Conservation (phyloP, 1,140 invertebrate species). For the Popillia japonica region DNA sequence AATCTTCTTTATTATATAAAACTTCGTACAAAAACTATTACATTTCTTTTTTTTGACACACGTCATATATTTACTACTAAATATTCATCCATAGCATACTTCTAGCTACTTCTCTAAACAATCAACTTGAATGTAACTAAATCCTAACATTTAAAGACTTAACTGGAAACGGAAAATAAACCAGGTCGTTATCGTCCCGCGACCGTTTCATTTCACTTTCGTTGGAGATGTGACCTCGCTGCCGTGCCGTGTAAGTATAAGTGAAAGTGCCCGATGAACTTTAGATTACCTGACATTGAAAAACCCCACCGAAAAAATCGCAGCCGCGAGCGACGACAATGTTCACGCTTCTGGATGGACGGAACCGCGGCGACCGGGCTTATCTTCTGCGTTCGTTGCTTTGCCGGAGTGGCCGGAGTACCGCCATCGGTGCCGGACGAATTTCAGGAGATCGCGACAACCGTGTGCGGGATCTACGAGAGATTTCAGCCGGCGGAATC, state of each 20-base stretch:
- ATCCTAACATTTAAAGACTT: no score
- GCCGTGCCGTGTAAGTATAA: constrained; percentile 2
- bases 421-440: constrained; percentile 15
- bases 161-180: constrained; percentile 32
- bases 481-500: not conserved
- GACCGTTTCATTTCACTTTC: constrained; percentile 39
- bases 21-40: no score
- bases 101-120: no score
- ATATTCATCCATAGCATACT: no score
- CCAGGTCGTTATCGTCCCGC: constrained; percentile 1
- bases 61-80: no score
- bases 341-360: not conserved
- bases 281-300: constrained; percentile 40
- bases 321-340: not conserved
- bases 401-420: constrained; percentile 19
- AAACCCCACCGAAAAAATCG: constrained; percentile 9
- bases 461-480: not conserved
- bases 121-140: no score
- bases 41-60: no score
- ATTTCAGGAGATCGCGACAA: not conserved
- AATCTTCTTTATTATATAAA: no score
- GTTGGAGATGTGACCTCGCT: constrained; percentile 39
- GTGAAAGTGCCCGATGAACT: constrained; percentile 40
- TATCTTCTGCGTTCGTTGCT: not conserved
- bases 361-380: not conserved